Base-by-base conservation (phyloP, 2,113 vertebrate genomes). In the Semnornis frantzii region DNA sequence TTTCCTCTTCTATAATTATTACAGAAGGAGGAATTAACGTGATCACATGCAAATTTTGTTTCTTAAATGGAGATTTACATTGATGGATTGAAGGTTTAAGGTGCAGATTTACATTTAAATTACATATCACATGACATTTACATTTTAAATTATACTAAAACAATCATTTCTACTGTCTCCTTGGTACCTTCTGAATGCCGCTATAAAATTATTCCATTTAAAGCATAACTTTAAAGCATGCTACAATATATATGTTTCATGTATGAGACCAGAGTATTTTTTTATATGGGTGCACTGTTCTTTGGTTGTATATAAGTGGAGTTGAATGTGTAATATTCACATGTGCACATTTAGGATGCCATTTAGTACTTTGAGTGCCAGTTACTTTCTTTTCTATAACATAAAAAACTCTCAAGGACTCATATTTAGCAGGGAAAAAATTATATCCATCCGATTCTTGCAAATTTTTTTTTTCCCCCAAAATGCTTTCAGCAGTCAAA, bases 31-130 rank as follows among this genome's bases (percentile, higher is more conserved):
- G 39, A 95, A 96, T 97, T 97, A 94, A 78, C 70, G 46, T 91
- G 93, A 95, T 94, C 94, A 82, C 82, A 77, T 95, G 85, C 87
- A 95, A 90, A 97, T 91, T 92, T 94, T 93, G 65, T 94, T 95
- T 94, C 93, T 94, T 96, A 89, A 91, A 90, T 91, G 80, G 93
- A 94, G 91, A 97, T 94, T 96, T 97, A 92, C 94, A 62, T 83
- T 97, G 94, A 96, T 87, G 88, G 95, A 96, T 96, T 94, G 96
- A 96, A 94, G 93, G 90, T 95, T 97, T 95, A 95, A 93, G 85
- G 91, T 91, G 87, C 91, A 91, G 94, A 96, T 96, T 96, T 96
- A 96, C 95, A 96, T 95, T 95, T 95, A 95, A 96, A 96, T 96
- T 96, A 94, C 90, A 86, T 94, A 96, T 92, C 96, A 68, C 37